Base-by-base conservation (phyloP, 2,888 invertebrate genomes). In the Reticulitermes lucifugus region DNA sequence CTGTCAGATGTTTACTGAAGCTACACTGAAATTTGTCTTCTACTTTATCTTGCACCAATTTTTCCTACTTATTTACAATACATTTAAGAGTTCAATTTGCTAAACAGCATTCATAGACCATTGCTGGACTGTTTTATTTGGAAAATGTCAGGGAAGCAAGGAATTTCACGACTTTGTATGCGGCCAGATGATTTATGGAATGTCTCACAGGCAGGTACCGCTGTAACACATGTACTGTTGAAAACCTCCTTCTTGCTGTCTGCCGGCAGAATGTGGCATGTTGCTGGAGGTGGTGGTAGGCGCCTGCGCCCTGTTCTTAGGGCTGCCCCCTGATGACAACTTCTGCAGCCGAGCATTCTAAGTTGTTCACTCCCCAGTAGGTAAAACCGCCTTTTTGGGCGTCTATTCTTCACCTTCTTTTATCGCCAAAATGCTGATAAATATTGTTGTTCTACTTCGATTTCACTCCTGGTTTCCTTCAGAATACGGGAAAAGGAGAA, bases 221-320 rank as follows among this genome's bases (percentile, higher is more conserved):
- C 60, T 60, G 60, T 60, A 7, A 21, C 60, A 60, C 60, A 1
- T 60, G 60, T 60, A 60, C 1, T 22, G 60, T 60, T 60, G 60
- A 60, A 60, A 1, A 22, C 60, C 35, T 60, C 60, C 60, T 14
- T 75, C 35, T 75, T 75, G 60, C 59, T 83, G 35, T 83, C 14
- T 60, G 29, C 60, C 55, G 73, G 77, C 83, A 83, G 83, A 83
- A 83, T 83, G 83, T 83, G 77, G 77, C 83, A 71, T 75, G 77
- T 81, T 29, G 41, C 41, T 60, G 81, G 81, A 43, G 35, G 41
- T 41, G 59, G 79, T 71, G 29, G 71, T 29, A 35, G 41, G 5
- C 75, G 43, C 43, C 75, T 14, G 75, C 43, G 75, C 41, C 43
- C 43, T 75, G 4, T 75, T 43, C 75, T 75, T 43, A 75, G 75